A percentile compares a stretch with the other conserved stretches of the same genome.
Conservation (phyloP, 1,140 invertebrate genomes). For the Sycobia sp. region DNA sequence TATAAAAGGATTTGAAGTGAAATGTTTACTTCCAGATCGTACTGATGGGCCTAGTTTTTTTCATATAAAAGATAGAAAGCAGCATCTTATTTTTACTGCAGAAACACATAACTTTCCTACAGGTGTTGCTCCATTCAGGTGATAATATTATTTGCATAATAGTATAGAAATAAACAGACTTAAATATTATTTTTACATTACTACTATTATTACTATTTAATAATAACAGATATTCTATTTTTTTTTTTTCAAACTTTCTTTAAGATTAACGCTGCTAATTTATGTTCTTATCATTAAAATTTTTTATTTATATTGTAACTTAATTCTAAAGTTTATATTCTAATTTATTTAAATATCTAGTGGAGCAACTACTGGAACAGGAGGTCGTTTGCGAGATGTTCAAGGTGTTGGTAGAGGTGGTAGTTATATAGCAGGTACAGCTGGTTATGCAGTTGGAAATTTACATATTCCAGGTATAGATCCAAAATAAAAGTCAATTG, state of each 20-base stretch:
- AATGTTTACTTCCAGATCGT: slow-evolving; percentile 68
- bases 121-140: slow-evolving; percentile 84
- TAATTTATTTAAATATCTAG: slow-evolving; percentile 58
- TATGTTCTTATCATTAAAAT: background rate
- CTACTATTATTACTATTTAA: no score
- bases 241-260: no score
- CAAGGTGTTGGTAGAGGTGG: slow-evolving; percentile 91
- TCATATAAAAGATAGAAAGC: slow-evolving; percentile 62
- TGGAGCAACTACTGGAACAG: slow-evolving; percentile 96
- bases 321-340: background rate
- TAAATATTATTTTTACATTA: background rate
- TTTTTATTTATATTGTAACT: background rate
- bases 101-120: slow-evolving; percentile 99
- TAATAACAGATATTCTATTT: background rate
- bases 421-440: slow-evolving; percentile 92
- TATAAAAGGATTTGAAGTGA: slow-evolving; percentile 81
- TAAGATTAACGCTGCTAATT: background rate
- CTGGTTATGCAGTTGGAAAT: slow-evolving; percentile 95
- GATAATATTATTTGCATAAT: slow-evolving; percentile 35
- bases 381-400: slow-evolving; percentile 92
- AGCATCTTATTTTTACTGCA: slow-evolving; percentile 96
- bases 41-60: slow-evolving; percentile 71
- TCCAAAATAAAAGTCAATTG: slow-evolving; percentile 6
- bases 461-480: slow-evolving; percentile 81
- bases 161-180: background rate